Evolutionary conservation across 2,797 vertebrate species (phyloP).

Genomic region (Myotis vivesi): DNA sequence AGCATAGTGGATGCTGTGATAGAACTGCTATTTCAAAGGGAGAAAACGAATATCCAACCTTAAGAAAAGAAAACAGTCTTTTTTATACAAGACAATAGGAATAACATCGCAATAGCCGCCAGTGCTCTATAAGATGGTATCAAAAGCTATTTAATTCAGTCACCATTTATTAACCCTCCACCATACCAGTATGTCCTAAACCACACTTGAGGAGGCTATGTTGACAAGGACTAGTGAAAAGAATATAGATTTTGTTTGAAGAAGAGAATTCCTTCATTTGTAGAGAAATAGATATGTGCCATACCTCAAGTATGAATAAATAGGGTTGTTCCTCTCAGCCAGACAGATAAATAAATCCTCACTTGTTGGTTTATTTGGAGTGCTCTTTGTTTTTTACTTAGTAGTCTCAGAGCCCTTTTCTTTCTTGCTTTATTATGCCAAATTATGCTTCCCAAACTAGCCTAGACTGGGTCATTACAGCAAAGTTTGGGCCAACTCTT

Average conservation of each 20-base stretch:
- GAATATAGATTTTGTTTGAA: constrained; percentile 25
- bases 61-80: not conserved
- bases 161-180: constrained; percentile 6
- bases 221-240: not conserved
- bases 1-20: not conserved
- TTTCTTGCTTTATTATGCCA: not conserved
- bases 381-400: constrained; percentile 21
- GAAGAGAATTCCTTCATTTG: not conserved
- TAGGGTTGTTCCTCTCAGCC: not conserved
- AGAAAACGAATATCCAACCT: not conserved
- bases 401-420: not conserved
- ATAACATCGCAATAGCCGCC: not conserved
- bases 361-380: not conserved
- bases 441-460: not conserved
- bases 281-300: not conserved
- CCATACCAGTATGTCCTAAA: not conserved
- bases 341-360: not conserved
- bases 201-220: not conserved
- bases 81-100: not conserved
- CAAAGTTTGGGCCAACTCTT: not conserved
- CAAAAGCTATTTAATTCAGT: constrained; percentile 38
- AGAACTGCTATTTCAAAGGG: not conserved
- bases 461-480: not conserved
- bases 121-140: not conserved
- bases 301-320: constrained; percentile 16